phyloP scores from a whole-genome alignment of 64 coral and sea anemone genomes.

The Platygyra sinensis region DNA sequence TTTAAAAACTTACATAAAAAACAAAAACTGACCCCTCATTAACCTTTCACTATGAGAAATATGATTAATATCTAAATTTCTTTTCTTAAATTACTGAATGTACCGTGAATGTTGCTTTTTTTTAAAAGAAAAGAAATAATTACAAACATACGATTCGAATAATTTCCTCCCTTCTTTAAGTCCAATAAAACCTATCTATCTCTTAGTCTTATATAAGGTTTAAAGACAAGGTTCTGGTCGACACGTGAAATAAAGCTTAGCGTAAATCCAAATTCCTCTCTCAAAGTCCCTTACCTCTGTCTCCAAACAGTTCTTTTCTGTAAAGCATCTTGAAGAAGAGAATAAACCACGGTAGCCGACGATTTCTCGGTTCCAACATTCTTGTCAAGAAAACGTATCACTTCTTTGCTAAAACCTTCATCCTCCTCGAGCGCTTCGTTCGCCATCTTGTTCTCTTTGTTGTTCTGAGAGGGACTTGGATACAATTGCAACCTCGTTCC shows the following conservation, averaged over 20 bases:
- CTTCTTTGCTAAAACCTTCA: slow-evolving; percentile 13
- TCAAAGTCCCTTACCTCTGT: slow-evolving; percentile 35
- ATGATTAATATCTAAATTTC: too few species aligned
- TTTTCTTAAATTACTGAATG: too few species aligned
- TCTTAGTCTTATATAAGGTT: not conserved
- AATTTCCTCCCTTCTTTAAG: not conserved
- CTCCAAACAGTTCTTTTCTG: slow-evolving; percentile 45
- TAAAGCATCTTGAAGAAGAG: slow-evolving; percentile 40
- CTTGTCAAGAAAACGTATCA: slow-evolving; percentile 49
- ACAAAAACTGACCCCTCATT: too few species aligned
- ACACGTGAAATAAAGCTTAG: not conserved
- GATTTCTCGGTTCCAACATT: slow-evolving; percentile 42
- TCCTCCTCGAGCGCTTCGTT: slow-evolving; percentile 30
- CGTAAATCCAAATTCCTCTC: not conserved
- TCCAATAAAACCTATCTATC: too few species aligned
- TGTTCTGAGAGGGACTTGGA: slow-evolving; percentile 15
- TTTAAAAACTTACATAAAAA: too few species aligned
- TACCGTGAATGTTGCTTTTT: too few species aligned
- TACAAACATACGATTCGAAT: not conserved
- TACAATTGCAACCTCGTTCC: too few species aligned
- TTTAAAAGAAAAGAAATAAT: too few species aligned
- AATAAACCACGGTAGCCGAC: slow-evolving; percentile 4
- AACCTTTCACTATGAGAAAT: too few species aligned
- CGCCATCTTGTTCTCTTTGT: slow-evolving; percentile 46
- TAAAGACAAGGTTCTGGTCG: not conserved